Evolutionary conservation across 1,140 invertebrate genomes (phyloP).

Genomic region (Drosophila mauritiana): DNA sequence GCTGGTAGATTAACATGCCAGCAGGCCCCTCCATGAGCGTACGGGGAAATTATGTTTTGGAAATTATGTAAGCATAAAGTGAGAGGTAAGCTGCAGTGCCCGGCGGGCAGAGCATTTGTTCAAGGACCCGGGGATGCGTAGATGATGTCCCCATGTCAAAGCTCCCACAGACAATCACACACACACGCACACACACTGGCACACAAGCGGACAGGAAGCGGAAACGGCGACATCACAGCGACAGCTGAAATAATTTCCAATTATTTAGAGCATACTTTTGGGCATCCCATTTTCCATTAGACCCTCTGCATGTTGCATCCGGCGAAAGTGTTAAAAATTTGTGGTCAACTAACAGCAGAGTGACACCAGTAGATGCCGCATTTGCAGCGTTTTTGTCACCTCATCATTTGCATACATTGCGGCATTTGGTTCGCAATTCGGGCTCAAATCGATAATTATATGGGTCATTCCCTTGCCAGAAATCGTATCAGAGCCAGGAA

Average conservation of each 20-base stretch:
- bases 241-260: slow-evolving; percentile 70
- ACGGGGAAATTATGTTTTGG: slow-evolving; percentile 56
- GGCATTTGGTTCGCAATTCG: slow-evolving; percentile 15
- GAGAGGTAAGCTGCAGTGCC: slow-evolving; percentile 36
- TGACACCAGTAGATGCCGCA: slow-evolving; percentile 19
- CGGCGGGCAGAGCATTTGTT: not conserved
- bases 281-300: slow-evolving; percentile 32
- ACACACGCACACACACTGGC: not conserved
- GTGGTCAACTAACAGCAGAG: slow-evolving; percentile 50
- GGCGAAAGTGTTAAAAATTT: slow-evolving; percentile 60
- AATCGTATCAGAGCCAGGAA: not conserved
- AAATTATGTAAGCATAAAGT: slow-evolving; percentile 50
- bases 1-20: slow-evolving; percentile 61
- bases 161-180: not conserved
- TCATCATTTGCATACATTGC: slow-evolving; percentile 69
- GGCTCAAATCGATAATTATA: slow-evolving; percentile 14
- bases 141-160: slow-evolving; percentile 33
- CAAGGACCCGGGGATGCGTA: slow-evolving; percentile 11
- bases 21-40: slow-evolving; percentile 42
- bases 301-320: not conserved
- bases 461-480: not conserved
- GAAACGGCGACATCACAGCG: slow-evolving; percentile 28
- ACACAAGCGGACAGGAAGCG: not conserved
- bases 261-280: slow-evolving; percentile 74
- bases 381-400: slow-evolving; percentile 55